These are phyloP conservation scores for Dipodomys ordii DNA, from an alignment of 2,113 vertebrate genomes.

Conservation along the genomic window DNA sequence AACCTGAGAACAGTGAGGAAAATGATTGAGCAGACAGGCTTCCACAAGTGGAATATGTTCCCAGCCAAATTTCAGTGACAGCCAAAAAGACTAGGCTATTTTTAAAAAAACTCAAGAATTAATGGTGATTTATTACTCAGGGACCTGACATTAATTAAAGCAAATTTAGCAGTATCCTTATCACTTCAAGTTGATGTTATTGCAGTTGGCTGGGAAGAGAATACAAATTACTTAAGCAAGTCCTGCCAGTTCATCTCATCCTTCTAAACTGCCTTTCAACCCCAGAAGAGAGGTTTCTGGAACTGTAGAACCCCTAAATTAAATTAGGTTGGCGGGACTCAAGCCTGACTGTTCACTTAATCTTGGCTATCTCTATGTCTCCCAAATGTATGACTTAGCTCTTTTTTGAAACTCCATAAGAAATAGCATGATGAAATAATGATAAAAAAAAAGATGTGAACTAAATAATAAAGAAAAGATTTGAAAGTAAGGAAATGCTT, in stretches of 20 bases:
- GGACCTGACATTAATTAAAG: conserved; percentile 84
- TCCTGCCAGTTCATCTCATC: conserved; percentile 23
- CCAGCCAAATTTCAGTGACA: conserved; percentile 67
- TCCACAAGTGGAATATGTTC: conserved; percentile 68
- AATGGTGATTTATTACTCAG: conserved; percentile 84
- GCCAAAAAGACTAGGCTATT: conserved; percentile 80
- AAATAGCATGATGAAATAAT: background rate
- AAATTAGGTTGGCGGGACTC: conserved; percentile 61
- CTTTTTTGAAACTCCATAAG: conserved; percentile 31
- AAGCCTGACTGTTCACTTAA: conserved; percentile 7
- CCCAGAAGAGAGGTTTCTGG: conserved; percentile 10
- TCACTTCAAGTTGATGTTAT: conserved; percentile 82
- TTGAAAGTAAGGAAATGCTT: background rate
- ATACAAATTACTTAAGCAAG: conserved; percentile 81
- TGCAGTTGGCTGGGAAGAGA: conserved; percentile 76
- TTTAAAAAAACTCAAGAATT: conserved; percentile 78
- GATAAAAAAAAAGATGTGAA: background rate
- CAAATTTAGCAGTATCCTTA: conserved; percentile 84
- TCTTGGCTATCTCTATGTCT: conserved; percentile 50
- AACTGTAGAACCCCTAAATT: conserved; percentile 55
- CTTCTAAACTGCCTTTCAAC: conserved; percentile 12
- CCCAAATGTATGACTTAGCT: conserved; percentile 58
- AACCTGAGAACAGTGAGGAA: conserved; percentile 57
- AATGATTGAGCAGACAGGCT: conserved; percentile 51
- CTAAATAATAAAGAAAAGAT: background rate